Evolutionary conservation across 2,113 vertebrate species (phyloP).

Genomic region (Channa maculata): DNA sequence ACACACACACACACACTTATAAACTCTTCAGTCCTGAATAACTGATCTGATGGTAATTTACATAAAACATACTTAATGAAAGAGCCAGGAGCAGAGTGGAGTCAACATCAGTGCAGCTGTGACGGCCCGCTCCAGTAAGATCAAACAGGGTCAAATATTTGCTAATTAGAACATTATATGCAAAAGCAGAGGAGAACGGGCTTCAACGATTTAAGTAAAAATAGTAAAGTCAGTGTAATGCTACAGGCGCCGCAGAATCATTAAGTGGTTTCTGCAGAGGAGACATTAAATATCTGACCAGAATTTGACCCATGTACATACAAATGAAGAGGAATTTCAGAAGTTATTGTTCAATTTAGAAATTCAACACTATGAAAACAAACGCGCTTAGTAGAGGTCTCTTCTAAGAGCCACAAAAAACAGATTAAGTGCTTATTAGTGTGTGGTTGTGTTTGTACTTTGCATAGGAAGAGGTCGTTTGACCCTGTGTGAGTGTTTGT

Average conservation of each 20-base stretch:
- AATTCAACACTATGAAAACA: background rate
- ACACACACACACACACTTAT: slow-evolving; percentile 9
- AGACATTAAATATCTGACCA: slow-evolving; percentile 14
- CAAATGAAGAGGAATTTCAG: slow-evolving; percentile 1
- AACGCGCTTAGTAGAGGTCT: no score
- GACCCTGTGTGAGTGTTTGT: background rate
- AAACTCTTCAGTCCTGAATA: slow-evolving; percentile 50
- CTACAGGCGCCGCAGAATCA: slow-evolving; percentile 14
- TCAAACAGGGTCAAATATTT: slow-evolving; percentile 53
- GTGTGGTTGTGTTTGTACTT: background rate
- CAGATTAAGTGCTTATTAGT: background rate
- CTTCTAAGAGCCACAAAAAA: background rate
- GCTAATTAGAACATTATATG: slow-evolving; percentile 30
- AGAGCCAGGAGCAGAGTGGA: slow-evolving; percentile 36
- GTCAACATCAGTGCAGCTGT: slow-evolving; percentile 25
- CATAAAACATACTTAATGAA: slow-evolving; percentile 56
- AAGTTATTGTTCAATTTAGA: background rate
- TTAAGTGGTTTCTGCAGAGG: slow-evolving; percentile 39
- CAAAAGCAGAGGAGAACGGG: slow-evolving; percentile 1
- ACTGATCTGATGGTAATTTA: slow-evolving; percentile 65
- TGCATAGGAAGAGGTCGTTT: background rate
- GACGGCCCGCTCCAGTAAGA: slow-evolving; percentile 19
- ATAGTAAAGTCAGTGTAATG: slow-evolving; percentile 1
- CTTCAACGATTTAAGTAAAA: slow-evolving; percentile 29
- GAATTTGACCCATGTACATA: slow-evolving; percentile 4